Evolutionary conservation across 2,888 invertebrate genomes (phyloP).

Genomic region (Seira sanloemensis): DNA sequence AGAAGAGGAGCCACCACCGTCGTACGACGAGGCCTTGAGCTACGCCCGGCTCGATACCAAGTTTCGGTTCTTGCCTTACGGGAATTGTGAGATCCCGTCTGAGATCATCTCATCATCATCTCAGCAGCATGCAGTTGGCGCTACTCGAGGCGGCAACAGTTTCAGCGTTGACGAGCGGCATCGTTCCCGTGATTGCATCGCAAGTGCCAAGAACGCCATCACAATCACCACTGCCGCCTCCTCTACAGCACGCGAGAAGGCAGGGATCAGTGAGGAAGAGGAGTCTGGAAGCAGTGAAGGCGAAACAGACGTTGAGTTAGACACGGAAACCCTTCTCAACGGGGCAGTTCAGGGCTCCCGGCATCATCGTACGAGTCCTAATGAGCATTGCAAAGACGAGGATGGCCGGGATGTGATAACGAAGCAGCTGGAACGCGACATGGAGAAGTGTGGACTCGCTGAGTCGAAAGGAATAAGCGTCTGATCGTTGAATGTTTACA

Average conservation of each 20-base stretch:
- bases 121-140: background rate
- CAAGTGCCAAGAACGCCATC: background rate
- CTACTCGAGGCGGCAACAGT: background rate
- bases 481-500: no score
- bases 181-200: background rate
- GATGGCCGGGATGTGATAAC: no score
- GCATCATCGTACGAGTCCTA: no score
- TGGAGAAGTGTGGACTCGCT: no score
- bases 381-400: no score
- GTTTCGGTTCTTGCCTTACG: slow-evolving; percentile 43
- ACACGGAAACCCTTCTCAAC: background rate
- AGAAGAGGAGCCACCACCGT: slow-evolving; percentile 56
- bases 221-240: background rate
- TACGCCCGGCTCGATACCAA: slow-evolving; percentile 35
- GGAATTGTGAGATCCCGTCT: background rate
- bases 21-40: slow-evolving; percentile 54
- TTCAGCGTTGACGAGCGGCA: background rate
- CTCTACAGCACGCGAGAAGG: background rate
- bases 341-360: background rate
- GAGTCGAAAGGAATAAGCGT: no score
- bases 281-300: slow-evolving; percentile 9
- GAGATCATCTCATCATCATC: background rate
- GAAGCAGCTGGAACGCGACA: no score
- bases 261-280: slow-evolving; percentile 15
- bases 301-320: background rate